phyloP scores from a whole-genome alignment of 2,797 vertebrate species.

The Synaphobranchus kaupii region DNA sequence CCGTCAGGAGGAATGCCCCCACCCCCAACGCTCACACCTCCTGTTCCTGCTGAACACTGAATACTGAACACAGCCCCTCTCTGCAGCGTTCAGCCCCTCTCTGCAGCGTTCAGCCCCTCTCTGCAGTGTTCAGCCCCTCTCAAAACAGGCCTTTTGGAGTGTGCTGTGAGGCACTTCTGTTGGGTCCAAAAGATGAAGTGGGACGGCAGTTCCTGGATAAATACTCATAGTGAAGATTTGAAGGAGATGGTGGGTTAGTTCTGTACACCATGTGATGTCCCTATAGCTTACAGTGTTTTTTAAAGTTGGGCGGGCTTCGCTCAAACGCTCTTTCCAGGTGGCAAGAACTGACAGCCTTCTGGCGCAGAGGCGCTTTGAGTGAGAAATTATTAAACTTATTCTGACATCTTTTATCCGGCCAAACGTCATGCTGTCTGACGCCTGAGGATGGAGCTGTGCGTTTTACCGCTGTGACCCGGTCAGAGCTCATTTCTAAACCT shows the following conservation, averaged over 20 bases:
- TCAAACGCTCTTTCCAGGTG: not conserved
- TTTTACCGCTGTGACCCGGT: not conserved
- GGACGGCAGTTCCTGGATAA: not conserved
- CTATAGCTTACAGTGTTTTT: not conserved
- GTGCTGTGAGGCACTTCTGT: not conserved
- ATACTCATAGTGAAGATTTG: not conserved
- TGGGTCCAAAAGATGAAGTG: not conserved
- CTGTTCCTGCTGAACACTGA: not conserved
- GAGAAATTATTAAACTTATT: not conserved
- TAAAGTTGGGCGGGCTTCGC: not conserved
- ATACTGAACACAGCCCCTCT: not conserved
- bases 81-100: no score
- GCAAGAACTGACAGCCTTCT: not conserved
- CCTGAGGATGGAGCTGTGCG: not conserved
- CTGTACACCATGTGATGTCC: not conserved
- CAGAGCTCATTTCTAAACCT: not conserved
- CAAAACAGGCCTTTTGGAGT: not conserved
- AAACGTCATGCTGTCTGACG: not conserved
- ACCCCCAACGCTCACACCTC: not conserved
- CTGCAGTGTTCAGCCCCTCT: no score
- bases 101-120: not conserved
- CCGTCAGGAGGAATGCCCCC: constrained; percentile 74
- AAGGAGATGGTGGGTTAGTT: not conserved
- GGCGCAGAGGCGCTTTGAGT: not conserved
- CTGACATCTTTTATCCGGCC: not conserved